A percentile compares a stretch with the other conserved stretches of the same genome.
phyloP scores from a whole-genome alignment of 2,888 invertebrate species.

The Pollenia griseotomentosa region DNA sequence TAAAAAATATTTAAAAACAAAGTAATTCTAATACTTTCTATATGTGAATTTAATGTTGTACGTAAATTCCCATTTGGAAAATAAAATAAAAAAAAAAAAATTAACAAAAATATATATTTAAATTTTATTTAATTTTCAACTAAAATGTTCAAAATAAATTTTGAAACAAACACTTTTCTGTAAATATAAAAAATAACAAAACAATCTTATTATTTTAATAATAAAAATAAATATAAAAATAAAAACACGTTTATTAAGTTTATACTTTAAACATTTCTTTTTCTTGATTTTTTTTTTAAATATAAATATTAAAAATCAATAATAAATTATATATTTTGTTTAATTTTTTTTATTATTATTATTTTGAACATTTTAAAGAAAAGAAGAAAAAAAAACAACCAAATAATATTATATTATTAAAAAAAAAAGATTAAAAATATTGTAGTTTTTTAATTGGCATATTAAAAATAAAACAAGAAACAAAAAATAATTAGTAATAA shows the following conservation, averaged over 20 bases:
- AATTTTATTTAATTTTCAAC: constrained; percentile 12
- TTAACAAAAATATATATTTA: constrained; percentile 5
- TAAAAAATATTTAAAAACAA: constrained; percentile 19
- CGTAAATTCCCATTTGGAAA: constrained; percentile 61
- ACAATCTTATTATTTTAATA: no score
- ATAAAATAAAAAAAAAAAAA: background rate
- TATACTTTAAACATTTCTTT: constrained; percentile 23
- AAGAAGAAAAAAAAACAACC: constrained; percentile 32
- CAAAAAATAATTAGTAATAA: constrained; percentile 45
- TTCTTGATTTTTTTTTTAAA: constrained; percentile 35
- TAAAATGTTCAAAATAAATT: background rate
- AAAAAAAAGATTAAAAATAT: constrained; percentile 3
- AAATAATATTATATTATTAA: constrained; percentile 51
- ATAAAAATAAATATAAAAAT: no score
- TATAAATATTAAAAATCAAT: constrained; percentile 16
- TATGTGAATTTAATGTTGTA: constrained; percentile 70
- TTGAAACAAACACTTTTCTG: no score
- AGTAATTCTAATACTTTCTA: constrained; percentile 49
- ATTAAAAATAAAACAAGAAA: constrained; percentile 36
- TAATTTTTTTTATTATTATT: background rate
- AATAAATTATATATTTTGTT: constrained; percentile 19
- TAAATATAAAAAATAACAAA: no score
- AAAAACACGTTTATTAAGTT: no score
- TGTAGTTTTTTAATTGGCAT: constrained; percentile 64
- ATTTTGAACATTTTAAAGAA: constrained; percentile 7